These are phyloP conservation scores for Channa argus DNA, from an alignment of 2,113 vertebrate genomes.

Conservation along the genomic window DNA sequence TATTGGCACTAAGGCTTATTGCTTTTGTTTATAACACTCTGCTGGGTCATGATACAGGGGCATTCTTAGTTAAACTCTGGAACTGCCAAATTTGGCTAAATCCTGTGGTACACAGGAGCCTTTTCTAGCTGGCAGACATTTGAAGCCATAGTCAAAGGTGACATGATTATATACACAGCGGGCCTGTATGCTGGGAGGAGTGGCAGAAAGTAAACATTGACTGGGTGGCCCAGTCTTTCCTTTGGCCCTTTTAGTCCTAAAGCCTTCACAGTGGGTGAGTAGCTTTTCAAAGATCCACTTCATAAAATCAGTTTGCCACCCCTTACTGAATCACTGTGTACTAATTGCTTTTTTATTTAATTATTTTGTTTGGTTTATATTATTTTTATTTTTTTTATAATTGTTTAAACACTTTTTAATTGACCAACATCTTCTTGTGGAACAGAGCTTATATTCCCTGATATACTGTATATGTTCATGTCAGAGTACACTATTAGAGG, in stretches of 20 bases:
- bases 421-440: background rate
- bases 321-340: background rate
- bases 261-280: conserved; percentile 18
- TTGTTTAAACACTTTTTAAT: background rate
- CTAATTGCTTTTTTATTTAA: too few relatives aligned
- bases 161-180: conserved; percentile 71
- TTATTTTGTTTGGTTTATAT: too few relatives aligned
- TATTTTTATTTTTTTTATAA: background rate
- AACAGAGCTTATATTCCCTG: background rate
- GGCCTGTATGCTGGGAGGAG: conserved; percentile 35
- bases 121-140: conserved; percentile 45
- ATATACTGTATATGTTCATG: background rate
- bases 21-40: conserved; percentile 50
- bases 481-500: background rate
- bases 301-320: conserved; percentile 1
- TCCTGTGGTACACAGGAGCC: conserved; percentile 41
- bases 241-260: conserved; percentile 57
- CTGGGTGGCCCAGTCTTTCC: conserved; percentile 68
- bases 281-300: conserved; percentile 1
- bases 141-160: conserved; percentile 61
- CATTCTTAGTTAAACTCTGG: conserved; percentile 24
- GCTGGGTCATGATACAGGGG: conserved; percentile 40
- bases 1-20: conserved; percentile 26
- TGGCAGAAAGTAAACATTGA: conserved; percentile 69
- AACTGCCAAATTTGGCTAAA: conserved; percentile 68